A percentile compares a stretch with the other conserved stretches of the same genome.
Conservation (phyloP, 1,140 invertebrate species). For the Aphelinus atriplicis region DNA sequence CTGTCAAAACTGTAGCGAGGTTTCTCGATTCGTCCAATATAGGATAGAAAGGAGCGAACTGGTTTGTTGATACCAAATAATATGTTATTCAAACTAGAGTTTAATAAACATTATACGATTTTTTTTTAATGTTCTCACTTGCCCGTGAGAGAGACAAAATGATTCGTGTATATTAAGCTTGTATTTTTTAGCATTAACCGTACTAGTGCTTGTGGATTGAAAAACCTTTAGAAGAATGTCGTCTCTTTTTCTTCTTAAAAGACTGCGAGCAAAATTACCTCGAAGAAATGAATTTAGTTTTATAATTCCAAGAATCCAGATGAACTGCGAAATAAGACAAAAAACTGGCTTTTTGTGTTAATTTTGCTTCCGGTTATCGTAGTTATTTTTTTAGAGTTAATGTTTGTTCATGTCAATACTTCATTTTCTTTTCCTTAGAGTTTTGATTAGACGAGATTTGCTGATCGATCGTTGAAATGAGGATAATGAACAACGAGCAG, state of each 20-base stretch:
- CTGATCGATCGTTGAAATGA: not conserved
- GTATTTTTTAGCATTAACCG: constrained; percentile 32
- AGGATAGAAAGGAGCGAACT: constrained; percentile 23
- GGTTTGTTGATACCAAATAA: constrained; percentile 37
- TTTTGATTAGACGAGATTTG: constrained; percentile 6
- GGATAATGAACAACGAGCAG: constrained; percentile 13
- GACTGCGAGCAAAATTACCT: constrained; percentile 3
- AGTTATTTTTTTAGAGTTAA: no score
- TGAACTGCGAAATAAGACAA: not conserved
- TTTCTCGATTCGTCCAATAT: constrained; percentile 34
- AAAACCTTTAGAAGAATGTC: not conserved
- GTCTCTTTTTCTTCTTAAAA: constrained; percentile 15
- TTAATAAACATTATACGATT: constrained; percentile 32
- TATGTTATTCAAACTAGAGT: constrained; percentile 28
- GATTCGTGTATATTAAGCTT: constrained; percentile 25
- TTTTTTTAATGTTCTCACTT: constrained; percentile 27
- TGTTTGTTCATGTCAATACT: not conserved
- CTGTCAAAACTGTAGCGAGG: constrained; percentile 32
- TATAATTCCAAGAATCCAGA: not conserved
- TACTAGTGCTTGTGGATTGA: constrained; percentile 28
- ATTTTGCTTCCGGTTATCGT: constrained; percentile 3
- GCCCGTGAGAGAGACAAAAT: constrained; percentile 24
- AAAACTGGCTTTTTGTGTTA: constrained; percentile 5
- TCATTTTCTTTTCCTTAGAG: not conserved
- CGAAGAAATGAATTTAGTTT: constrained; percentile 1